Percentiles rank a stretch among this genome's conserved stretches.
These are phyloP conservation scores for Colossoma macropomum DNA, from an alignment of 2,113 vertebrate species.

Conservation along the genomic window DNA sequence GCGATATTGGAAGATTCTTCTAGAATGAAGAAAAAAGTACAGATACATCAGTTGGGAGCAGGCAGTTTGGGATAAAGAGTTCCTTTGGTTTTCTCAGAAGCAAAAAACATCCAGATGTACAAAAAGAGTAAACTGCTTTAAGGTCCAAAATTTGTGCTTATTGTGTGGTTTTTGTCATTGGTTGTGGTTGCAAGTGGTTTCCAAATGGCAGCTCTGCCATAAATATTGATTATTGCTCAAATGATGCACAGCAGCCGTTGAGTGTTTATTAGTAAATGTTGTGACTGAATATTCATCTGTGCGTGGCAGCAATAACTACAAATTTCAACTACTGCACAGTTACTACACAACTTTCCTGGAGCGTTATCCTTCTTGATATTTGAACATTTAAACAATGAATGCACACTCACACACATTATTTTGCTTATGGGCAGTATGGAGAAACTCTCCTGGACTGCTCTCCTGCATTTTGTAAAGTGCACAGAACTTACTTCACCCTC, in stretches of 20 bases:
- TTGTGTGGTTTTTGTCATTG: not conserved
- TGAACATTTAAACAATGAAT: too few relatives aligned
- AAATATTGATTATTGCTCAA: not conserved
- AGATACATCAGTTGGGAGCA: not conserved
- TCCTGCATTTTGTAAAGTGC: not conserved
- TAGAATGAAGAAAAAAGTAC: not conserved
- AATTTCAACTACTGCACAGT: too few relatives aligned
- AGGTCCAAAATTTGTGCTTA: not conserved
- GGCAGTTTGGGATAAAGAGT: not conserved
- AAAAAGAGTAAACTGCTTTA: not conserved
- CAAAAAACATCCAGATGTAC: not conserved
- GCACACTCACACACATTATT: too few relatives aligned
- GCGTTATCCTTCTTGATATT: too few relatives aligned
- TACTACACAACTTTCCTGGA: too few relatives aligned
- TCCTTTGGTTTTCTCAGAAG: not conserved
- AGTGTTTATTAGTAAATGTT: not conserved
- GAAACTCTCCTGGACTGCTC: not conserved
- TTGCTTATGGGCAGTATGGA: not conserved
- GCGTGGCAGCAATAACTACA: too few relatives aligned
- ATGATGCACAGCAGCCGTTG: too few relatives aligned
- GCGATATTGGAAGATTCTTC: not conserved
- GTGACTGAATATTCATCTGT: not conserved
- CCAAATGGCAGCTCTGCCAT: not conserved
- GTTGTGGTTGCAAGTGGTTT: conserved; percentile 13
- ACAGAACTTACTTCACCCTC: conserved; percentile 81